phyloP scores from a whole-genome alignment of 35 echinoderm and acorn worm genomes.

The Apostichopus californicus region DNA sequence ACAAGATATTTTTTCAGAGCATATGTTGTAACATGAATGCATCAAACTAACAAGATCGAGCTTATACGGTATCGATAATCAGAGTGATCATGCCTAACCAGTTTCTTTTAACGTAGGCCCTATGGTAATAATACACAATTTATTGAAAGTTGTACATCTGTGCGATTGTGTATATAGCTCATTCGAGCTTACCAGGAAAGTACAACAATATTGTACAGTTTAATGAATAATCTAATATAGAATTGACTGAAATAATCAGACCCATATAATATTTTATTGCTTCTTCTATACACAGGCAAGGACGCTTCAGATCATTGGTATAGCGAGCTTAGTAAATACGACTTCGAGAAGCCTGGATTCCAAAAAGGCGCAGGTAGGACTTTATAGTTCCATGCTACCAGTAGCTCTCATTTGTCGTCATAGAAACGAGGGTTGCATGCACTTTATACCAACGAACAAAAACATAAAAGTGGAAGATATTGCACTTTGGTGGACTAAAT shows the following conservation, averaged over 20 bases:
- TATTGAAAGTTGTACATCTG: background rate
- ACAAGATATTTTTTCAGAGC: too few relatives aligned
- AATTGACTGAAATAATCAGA: background rate
- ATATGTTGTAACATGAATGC: too few relatives aligned
- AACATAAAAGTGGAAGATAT: too few relatives aligned
- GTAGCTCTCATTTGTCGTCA: background rate
- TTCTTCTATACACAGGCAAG: slow-evolving; percentile 53
- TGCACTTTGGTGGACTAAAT: too few relatives aligned
- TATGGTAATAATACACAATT: background rate
- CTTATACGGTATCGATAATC: too few relatives aligned
- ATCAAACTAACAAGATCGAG: too few relatives aligned
- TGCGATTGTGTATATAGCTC: too few relatives aligned
- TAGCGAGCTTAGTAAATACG: slow-evolving; percentile 86
- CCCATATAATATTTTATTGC: background rate
- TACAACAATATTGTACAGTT: too few relatives aligned
- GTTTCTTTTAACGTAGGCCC: background rate
- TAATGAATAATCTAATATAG: too few relatives aligned
- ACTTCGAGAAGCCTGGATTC: slow-evolving; percentile 92
- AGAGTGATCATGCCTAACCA: too few relatives aligned
- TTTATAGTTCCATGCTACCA: background rate
- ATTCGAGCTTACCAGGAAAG: too few relatives aligned
- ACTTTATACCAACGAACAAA: background rate
- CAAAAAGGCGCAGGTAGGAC: slow-evolving; percentile 83
- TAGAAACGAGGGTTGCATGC: background rate
- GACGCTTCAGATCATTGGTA: slow-evolving; percentile 89